Evolutionary conservation across 1,140 invertebrate genomes (phyloP), one percentile per base, ranked within the genome.

Genomic region (Pinna nobilis): DNA sequence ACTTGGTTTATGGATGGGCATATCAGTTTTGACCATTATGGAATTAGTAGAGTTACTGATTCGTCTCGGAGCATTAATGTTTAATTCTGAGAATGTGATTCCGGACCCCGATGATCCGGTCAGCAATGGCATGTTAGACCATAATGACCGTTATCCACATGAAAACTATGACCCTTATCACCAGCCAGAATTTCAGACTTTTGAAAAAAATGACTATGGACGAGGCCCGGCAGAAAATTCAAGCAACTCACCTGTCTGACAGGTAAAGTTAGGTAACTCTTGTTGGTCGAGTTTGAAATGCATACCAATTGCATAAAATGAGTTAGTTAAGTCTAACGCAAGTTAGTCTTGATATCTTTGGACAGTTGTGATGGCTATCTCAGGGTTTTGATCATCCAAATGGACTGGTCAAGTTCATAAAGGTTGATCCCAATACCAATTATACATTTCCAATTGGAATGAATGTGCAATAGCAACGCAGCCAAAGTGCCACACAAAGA

Each of bases 1-100:
- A 4, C 68, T 87, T 20, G 86, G 86, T 15, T 69, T 87, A 20
- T 87, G 86, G 86, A 87, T 87, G 83, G 86, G 86, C 5, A 85
- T 87, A 53, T 87, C 86, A 30, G 82, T 87, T 11, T 64, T 87
- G 49, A 87, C 86, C 25, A 84, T 87, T 33, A 85, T 86, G 83
- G 86, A 87, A 67, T 63, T 87, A 11, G 74, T 86, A 20, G 86
- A 87, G 69, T 70, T 87, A 2, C 44, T 86, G 25, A 77, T 83
- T 0, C 77, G 84, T 39, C 70, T 87, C 18, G n/a, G 82, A 33
- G 72, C 81, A 49, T 60, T 86, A n/a, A 33, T 86, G 5, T 84
- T 84, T 60, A 82, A 85, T 72, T 78, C 83, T 1, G 85, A 85
- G 63, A 80, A 74, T 30, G 79, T 80, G 33, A 47, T 77, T 25